Conservation (phyloP, 2,113 vertebrate species). For the Myocastor coypus region DNA sequence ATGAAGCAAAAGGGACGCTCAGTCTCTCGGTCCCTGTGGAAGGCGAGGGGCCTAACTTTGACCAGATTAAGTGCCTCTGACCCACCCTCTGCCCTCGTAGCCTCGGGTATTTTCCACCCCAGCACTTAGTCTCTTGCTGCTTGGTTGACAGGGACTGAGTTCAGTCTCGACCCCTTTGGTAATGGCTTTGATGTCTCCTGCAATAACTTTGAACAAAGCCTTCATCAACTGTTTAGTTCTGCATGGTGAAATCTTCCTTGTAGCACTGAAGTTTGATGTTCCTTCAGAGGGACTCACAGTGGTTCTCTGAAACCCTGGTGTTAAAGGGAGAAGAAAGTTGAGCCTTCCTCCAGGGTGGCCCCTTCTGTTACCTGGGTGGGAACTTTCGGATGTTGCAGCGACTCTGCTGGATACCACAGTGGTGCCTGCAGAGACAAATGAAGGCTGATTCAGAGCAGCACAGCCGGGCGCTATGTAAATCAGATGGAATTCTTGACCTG, state of each 20-base stretch:
- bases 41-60: background rate
- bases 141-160: background rate
- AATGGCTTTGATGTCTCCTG: background rate
- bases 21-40: background rate
- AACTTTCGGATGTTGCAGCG: background rate
- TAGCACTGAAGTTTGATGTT: background rate
- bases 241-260: background rate
- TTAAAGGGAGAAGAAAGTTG: background rate
- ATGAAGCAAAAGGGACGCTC: background rate
- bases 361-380: background rate
- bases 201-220: background rate
- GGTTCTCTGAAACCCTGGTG: background rate
- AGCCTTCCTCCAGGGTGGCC: background rate
- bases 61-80: background rate
- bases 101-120: background rate
- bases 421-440: background rate
- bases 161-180: background rate
- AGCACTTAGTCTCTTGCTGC: background rate
- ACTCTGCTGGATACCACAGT: background rate
- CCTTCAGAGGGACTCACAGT: background rate
- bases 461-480: background rate
- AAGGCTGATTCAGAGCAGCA: background rate
- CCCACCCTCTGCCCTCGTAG: background rate
- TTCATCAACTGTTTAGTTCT: background rate
- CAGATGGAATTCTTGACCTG: background rate